Evolutionary conservation across 2,797 vertebrate species (phyloP).

Genomic region (Pterois miles): DNA sequence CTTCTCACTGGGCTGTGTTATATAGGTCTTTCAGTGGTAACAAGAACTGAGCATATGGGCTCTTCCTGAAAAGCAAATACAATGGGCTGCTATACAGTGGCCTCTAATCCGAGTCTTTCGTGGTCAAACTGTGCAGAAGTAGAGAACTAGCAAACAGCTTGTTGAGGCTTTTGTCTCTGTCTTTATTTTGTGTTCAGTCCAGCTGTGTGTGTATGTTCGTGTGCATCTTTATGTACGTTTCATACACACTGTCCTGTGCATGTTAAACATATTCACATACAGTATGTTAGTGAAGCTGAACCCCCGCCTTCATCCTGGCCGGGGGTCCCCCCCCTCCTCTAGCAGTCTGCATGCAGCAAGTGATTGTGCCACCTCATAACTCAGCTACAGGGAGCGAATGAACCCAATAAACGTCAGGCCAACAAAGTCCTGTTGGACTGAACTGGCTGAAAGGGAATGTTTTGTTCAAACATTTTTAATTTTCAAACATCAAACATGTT

Average conservation of each 20-base stretch:
- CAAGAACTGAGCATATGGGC: slow-evolving; percentile 42
- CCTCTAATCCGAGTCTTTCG: slow-evolving; percentile 39
- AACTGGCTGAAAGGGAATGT: not conserved
- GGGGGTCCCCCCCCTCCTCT: slow-evolving; percentile 10
- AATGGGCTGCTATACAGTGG: slow-evolving; percentile 28
- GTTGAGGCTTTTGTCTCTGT: slow-evolving; percentile 22
- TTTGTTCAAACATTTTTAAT: not conserved
- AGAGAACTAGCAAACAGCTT: slow-evolving; percentile 9
- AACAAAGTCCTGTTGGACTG: not conserved
- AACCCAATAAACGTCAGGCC: slow-evolving; percentile 16
- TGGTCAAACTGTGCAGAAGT: slow-evolving; percentile 21
- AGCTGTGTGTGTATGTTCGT: slow-evolving; percentile 5
- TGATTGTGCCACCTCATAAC: slow-evolving; percentile 67
- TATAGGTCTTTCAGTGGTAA: not conserved
- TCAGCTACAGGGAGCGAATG: slow-evolving; percentile 38
- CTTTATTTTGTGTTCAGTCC: slow-evolving; percentile 4
- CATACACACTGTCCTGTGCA: not conserved
- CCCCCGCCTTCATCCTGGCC: not conserved
- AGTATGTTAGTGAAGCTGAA: not conserved
- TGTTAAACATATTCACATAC: not conserved
- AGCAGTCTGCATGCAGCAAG: slow-evolving; percentile 54
- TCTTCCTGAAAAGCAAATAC: slow-evolving; percentile 30
- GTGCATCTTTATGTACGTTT: not conserved
- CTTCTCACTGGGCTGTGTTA: slow-evolving; percentile 14
- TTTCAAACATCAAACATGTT: slow-evolving; percentile 8